These are phyloP conservation scores for Leptopilina syphax DNA, from an alignment of 2,888 invertebrate species.

Conservation along the genomic window DNA sequence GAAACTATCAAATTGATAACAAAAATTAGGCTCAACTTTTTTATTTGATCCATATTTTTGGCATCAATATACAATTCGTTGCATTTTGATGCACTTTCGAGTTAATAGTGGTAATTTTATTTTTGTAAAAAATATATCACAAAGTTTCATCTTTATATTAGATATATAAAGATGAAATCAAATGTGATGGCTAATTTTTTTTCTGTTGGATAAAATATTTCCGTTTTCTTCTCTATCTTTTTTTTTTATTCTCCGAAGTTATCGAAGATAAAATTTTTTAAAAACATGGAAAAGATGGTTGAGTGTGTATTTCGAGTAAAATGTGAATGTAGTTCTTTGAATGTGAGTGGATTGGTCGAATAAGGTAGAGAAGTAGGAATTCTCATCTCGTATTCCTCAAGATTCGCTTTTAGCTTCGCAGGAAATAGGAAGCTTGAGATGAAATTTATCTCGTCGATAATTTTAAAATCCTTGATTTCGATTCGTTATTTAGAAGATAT, in stretches of 20 bases:
- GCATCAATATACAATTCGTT: too few species aligned
- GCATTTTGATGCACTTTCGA: too few species aligned
- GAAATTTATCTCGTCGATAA: slow-evolving; percentile 1
- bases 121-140: too few species aligned
- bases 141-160: background rate
- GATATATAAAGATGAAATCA: background rate
- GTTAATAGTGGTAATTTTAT: too few species aligned
- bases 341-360: slow-evolving; percentile 10
- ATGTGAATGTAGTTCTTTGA: slow-evolving; percentile 1
- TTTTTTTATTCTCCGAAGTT: background rate
- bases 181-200: background rate
- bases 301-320: background rate
- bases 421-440: slow-evolving; percentile 14
- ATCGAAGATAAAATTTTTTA: background rate
- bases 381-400: slow-evolving; percentile 18
- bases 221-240: background rate
- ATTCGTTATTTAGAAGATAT: slow-evolving; percentile 8
- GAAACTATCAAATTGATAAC: too few species aligned
- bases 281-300: slow-evolving; percentile 10
- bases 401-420: slow-evolving; percentile 4
- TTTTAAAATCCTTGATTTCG: slow-evolving; percentile 5
- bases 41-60: too few species aligned
- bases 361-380: background rate
- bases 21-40: too few species aligned
- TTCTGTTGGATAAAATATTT: background rate